These are phyloP conservation scores for Talpa occidentalis DNA, from an alignment of 2,113 vertebrate species.

Conservation along the genomic window DNA sequence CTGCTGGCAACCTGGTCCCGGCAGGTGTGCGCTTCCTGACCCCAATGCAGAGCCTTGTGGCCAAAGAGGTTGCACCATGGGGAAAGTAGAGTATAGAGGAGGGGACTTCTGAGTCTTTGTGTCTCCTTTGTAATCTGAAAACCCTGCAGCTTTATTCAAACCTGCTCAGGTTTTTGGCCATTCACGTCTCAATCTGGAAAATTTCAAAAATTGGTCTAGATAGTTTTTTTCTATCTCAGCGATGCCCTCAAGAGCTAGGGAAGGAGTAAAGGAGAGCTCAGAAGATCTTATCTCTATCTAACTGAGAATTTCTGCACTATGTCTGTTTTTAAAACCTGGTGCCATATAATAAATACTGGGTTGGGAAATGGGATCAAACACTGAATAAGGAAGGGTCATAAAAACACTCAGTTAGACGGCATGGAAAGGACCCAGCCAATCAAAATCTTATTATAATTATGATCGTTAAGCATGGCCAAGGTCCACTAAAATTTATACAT, in stretches of 20 bases:
- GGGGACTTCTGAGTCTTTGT: background rate
- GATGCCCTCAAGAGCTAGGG: background rate
- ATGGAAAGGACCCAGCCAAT: background rate
- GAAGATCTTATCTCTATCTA: background rate
- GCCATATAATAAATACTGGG: background rate
- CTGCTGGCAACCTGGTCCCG: no score
- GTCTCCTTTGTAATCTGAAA: background rate
- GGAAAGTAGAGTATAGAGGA: background rate
- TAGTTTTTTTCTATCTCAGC: background rate
- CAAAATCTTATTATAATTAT: background rate
- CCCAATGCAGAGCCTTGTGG: fast-evolving
- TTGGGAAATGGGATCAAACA: background rate
- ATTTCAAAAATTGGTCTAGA: background rate
- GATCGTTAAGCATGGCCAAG: background rate
- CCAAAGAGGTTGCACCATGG: no score
- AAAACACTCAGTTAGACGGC: background rate
- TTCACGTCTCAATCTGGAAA: background rate
- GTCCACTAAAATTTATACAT: background rate
- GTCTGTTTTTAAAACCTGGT: background rate
- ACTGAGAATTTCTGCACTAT: background rate
- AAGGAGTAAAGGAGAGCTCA: background rate
- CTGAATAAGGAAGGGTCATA: constrained; percentile 11
- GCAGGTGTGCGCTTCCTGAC: background rate
- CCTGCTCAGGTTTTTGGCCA: background rate
- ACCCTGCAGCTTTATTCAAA: background rate